Conservation (phyloP, 2,113 vertebrate species). For the Loxodonta africana region DNA sequence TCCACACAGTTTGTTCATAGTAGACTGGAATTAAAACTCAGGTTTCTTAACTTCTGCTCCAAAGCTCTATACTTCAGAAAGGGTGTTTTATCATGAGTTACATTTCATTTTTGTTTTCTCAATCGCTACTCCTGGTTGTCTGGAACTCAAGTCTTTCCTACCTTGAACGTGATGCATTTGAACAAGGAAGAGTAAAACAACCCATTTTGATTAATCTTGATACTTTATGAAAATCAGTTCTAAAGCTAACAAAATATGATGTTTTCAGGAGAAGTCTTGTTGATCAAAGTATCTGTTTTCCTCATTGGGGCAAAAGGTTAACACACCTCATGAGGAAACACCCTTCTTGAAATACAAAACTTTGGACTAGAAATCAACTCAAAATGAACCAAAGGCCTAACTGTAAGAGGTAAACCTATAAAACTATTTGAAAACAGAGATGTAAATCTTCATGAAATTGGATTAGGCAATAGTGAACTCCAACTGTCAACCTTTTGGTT, state of each 20-base stretch:
- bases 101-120: neutral
- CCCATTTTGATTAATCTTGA: neutral
- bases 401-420: neutral
- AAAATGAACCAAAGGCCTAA: neutral
- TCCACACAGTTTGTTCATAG: neutral
- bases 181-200: conserved; percentile 24
- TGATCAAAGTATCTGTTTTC: neutral
- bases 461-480: neutral
- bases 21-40: neutral
- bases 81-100: neutral
- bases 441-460: neutral
- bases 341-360: no score
- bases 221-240: neutral
- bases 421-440: neutral
- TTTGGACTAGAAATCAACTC: neutral
- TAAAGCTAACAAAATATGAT: neutral
- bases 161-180: neutral
- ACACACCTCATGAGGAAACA: no score
- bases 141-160: conserved; percentile 11
- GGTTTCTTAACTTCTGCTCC: neutral
- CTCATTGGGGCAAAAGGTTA: neutral
- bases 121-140: neutral
- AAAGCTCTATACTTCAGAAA: neutral
- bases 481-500: neutral
- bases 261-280: neutral